phyloP scores from a whole-genome alignment of 2,113 vertebrate genomes.

The Leucopsar rothschildi region DNA sequence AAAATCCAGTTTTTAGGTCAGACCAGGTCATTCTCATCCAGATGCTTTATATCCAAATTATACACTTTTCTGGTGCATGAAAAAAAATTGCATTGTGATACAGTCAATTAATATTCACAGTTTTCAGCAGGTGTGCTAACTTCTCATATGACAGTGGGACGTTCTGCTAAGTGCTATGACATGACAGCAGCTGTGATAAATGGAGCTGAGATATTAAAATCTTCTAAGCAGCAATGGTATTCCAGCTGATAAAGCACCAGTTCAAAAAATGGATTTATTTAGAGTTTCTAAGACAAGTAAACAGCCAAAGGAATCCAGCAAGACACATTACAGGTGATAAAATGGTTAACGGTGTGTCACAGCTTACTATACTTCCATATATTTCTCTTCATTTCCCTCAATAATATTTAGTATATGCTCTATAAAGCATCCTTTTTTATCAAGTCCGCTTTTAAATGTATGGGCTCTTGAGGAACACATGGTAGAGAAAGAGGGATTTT shows the following conservation, averaged over 20 bases:
- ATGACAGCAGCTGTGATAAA: constrained; percentile 15
- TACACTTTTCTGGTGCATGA: neutral
- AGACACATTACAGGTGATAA: constrained; percentile 15
- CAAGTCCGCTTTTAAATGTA: neutral
- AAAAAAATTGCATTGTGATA: neutral
- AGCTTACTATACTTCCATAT: neutral
- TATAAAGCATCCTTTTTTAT: constrained; percentile 15
- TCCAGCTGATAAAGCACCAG: neutral
- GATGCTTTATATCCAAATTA: neutral
- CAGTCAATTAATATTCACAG: constrained; percentile 38
- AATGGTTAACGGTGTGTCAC: neutral
- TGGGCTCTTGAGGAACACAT: neutral
- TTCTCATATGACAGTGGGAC: neutral
- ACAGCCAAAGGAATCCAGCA: constrained; percentile 10
- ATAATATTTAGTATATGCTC: constrained; percentile 32
- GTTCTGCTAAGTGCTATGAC: neutral
- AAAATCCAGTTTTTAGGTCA: neutral
- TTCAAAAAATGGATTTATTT: neutral
- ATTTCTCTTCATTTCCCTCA: constrained; percentile 28
- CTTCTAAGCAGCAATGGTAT: neutral
- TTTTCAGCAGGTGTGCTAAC: constrained; percentile 26
- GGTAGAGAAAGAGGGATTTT: neutral
- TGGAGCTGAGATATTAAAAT: neutral
- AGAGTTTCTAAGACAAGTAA: neutral
- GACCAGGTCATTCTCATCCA: neutral